Evolutionary conservation across 1,140 invertebrate species (phyloP).

Genomic region (Drosophila sucinea): DNA sequence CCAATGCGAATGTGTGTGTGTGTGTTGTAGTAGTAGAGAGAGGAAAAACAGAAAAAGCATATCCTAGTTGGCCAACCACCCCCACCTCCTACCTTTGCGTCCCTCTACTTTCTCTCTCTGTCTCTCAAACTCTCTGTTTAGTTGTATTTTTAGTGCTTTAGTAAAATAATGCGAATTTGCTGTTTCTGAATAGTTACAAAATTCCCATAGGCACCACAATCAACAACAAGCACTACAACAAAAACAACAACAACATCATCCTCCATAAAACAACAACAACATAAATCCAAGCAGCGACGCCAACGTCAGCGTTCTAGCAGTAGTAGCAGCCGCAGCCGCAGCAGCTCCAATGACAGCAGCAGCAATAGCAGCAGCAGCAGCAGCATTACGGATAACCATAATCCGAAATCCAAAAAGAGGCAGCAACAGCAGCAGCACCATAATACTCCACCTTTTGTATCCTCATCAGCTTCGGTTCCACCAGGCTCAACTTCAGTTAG

Average conservation of each 20-base stretch:
- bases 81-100: background rate
- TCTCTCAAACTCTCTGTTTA: constrained; percentile 34
- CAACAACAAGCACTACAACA: constrained; percentile 42
- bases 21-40: constrained; percentile 27
- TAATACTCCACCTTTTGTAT: constrained; percentile 23
- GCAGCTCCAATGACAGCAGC: constrained; percentile 29
- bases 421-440: constrained; percentile 20
- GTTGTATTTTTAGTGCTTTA: constrained; percentile 70
- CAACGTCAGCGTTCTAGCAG: constrained; percentile 42
- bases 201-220: constrained; percentile 81
- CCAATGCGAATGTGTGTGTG: constrained; percentile 6
- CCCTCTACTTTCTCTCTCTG: background rate
- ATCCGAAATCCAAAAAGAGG: constrained; percentile 12
- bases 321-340: constrained; percentile 24
- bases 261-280: constrained; percentile 21
- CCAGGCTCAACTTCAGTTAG: constrained; percentile 32
- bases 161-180: constrained; percentile 82
- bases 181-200: constrained; percentile 83
- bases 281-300: constrained; percentile 37
- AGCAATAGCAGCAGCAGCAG: constrained; percentile 22
- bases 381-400: constrained; percentile 30
- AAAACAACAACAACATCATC: constrained; percentile 22
- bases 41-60: constrained; percentile 22
- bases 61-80: background rate
- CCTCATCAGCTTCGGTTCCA: constrained; percentile 30